Conservation (phyloP, 2,888 invertebrate genomes). For the Dryobotodes eremita region DNA sequence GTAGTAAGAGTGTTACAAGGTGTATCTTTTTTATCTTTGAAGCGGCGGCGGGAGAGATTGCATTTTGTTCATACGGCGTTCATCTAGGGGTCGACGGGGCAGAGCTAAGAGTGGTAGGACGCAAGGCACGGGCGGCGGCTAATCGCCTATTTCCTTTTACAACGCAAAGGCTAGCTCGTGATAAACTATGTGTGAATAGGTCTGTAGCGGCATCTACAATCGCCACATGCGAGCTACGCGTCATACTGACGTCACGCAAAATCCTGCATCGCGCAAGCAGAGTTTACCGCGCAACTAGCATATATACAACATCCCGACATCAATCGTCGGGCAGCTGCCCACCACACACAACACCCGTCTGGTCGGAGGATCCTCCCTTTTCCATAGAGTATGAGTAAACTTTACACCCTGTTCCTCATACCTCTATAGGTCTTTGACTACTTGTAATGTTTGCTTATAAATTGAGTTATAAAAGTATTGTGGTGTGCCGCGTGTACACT, state of each 20-base stretch:
- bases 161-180: not conserved
- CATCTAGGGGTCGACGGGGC: conserved; percentile 78
- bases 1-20: conserved; percentile 43
- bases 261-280: no score
- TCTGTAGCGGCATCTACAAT: no score
- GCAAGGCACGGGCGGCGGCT: conserved; percentile 59
- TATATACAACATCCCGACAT: no score
- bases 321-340: no score
- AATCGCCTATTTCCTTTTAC: conserved; percentile 52
- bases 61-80: conserved; percentile 84
- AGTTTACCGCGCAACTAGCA: no score
- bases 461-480: not conserved
- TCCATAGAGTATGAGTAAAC: no score
- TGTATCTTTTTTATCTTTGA: conserved; percentile 76
- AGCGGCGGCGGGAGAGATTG: conserved; percentile 78
- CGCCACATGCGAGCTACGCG: no score
- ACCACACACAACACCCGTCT: no score
- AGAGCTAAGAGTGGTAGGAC: conserved; percentile 69
- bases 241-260: no score
- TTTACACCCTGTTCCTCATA: no score
- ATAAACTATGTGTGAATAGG: conserved; percentile 18
- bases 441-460: not conserved
- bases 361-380: no score
- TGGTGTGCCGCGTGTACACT: not conserved
- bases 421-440: not conserved